Base-by-base conservation (phyloP, 2,113 vertebrate genomes). In the Oreocharis arfaki region DNA sequence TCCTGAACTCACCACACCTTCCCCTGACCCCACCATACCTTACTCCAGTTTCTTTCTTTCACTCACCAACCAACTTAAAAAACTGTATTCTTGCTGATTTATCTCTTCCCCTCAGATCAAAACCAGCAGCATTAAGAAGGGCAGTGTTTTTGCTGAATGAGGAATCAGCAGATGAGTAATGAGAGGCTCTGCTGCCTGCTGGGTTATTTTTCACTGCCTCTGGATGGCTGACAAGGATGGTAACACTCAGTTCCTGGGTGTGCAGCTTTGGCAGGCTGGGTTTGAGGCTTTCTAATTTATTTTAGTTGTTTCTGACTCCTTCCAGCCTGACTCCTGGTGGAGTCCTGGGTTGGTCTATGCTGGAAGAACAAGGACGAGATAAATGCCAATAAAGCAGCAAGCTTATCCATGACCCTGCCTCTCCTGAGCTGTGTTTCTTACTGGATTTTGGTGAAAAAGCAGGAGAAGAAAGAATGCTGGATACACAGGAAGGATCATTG, bases 161-260 rank as follows among this genome's bases (percentile, higher is more conserved):
- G 92, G 87, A 93, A 87, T 79, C 49, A 1, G 18, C 64, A 87
- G 79, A 97, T 97, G 96, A 96, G 68, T 96, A 96, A 96, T 71
- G 49, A 81, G 84, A 90, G 84, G 33, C 52, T 88, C 60, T 74
- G n/a, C 71, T 80, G 87, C 78, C 56, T 0, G 2, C 78, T 91
- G 42, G 5, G 76, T 78, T 88, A 46, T 63, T 92, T 94, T 92
- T 90, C 75, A 35, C 64, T 78, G 71, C 39, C 42, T 61, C 71
- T 69, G 73, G 14, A 7, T 41, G 75, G 86, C 5, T 91, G 87
- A 92, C 78, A 92, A 21, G 64, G 3, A 0, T 7, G 33, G n/a
- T 1, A 21, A 94, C 6, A 3, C 71, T 84, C 76, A 42, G 4
- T 24, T 91, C 50, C 82, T 84, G 75, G 67, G 22, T 8, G 21